phyloP scores from a whole-genome alignment of 1,140 invertebrate genomes.

The Globodera ellingtonae region DNA sequence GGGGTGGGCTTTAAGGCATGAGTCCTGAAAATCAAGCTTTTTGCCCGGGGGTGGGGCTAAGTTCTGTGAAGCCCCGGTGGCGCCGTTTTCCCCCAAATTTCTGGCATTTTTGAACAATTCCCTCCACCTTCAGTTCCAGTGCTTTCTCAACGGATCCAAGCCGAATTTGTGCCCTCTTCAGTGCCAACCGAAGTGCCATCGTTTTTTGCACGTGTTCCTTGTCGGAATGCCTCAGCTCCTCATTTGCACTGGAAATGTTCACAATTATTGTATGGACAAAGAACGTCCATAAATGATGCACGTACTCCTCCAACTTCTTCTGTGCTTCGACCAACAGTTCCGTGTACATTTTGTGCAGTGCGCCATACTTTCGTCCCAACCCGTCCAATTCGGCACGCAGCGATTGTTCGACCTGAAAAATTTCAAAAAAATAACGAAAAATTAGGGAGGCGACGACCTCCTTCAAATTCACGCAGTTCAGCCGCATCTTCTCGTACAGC shows the following conservation, averaged over 20 bases:
- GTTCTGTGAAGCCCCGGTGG: too few relatives aligned
- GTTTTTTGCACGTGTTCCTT: conserved; percentile 29
- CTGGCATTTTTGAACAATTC: neutral
- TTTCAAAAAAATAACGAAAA: neutral
- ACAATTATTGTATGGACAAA: neutral
- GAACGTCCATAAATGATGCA: neutral
- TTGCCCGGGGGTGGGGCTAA: neutral
- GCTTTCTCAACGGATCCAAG: conserved; percentile 23
- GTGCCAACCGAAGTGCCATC: conserved; percentile 17
- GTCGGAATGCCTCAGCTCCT: conserved; percentile 15
- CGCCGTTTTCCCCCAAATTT: too few relatives aligned
- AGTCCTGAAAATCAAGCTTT: too few relatives aligned
- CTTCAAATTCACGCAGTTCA: conserved; percentile 34
- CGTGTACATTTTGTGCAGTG: conserved; percentile 31
- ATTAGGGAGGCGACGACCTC: neutral
- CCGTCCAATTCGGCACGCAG: conserved; percentile 18
- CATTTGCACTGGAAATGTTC: conserved; percentile 22
- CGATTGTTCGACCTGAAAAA: conserved; percentile 21
- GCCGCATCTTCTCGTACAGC: conserved; percentile 34
- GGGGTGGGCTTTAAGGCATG: too few relatives aligned
- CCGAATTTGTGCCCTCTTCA: conserved; percentile 30
- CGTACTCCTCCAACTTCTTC: conserved; percentile 22
- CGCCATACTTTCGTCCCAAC: conserved; percentile 27
- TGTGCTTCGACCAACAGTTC: conserved; percentile 30
- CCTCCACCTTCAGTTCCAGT: conserved; percentile 21